These are phyloP conservation scores for Hyppa rectilinea DNA, from an alignment of 2,888 invertebrate genomes.

Conservation along the genomic window DNA sequence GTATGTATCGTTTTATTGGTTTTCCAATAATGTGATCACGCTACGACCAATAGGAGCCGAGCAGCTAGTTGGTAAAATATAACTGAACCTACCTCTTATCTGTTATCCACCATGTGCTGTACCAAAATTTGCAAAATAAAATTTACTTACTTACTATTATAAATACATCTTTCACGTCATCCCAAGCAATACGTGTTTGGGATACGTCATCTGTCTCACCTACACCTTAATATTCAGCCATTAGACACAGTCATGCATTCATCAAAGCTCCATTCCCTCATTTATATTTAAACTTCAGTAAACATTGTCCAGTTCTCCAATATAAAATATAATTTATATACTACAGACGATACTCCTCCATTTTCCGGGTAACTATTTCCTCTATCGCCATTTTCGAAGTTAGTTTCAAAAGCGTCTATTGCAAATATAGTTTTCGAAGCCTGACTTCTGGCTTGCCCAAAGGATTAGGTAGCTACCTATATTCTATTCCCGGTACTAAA, in stretches of 20 bases:
- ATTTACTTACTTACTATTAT: too few species aligned
- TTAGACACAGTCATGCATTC: too few species aligned
- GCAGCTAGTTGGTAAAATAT: too few species aligned
- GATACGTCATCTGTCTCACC: too few species aligned
- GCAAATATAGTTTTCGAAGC: slow-evolving; percentile 24
- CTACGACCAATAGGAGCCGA: too few species aligned
- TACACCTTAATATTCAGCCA: too few species aligned
- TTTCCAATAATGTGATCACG: slow-evolving; percentile 13
- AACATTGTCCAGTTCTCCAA: slow-evolving; percentile 5
- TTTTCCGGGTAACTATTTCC: slow-evolving; percentile 18
- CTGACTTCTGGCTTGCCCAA: slow-evolving; percentile 46
- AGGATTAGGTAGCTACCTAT: slow-evolving; percentile 52
- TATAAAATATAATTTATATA: slow-evolving; percentile 14
- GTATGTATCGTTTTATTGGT: neutral
- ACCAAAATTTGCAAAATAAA: too few species aligned
- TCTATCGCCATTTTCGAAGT: slow-evolving; percentile 9
- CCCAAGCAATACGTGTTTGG: too few species aligned
- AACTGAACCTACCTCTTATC: too few species aligned
- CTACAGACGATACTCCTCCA: slow-evolving; percentile 6
- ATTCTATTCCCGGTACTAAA: slow-evolving; percentile 17
- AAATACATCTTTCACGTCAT: too few species aligned
- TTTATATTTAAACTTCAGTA: slow-evolving; percentile 4
- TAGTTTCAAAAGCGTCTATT: slow-evolving; percentile 31
- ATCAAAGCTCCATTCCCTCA: too few species aligned
- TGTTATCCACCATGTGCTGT: too few species aligned